Conservation (phyloP, 2,797 vertebrate species). For the Anguilla anguilla region DNA sequence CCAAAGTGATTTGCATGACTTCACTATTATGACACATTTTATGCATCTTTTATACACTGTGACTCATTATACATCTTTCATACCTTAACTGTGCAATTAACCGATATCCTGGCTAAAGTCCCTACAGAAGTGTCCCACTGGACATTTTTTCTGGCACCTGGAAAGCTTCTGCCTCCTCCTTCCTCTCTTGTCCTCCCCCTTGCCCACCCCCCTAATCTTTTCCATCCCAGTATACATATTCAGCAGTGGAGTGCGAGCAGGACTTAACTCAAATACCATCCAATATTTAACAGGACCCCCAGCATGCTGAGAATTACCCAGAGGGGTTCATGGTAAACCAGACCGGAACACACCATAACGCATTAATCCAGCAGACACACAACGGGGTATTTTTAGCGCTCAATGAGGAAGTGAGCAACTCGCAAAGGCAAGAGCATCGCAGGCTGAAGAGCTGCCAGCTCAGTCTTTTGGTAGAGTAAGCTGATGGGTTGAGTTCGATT, state of each 20-base stretch:
- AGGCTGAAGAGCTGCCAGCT: neutral
- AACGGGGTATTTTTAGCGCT: neutral
- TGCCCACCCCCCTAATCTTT: neutral
- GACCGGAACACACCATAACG: neutral
- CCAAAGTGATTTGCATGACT: neutral
- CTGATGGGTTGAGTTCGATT: neutral
- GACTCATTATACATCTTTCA: neutral
- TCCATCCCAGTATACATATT: neutral
- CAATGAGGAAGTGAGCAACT: neutral
- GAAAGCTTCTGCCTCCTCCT: neutral
- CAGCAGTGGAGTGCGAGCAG: neutral
- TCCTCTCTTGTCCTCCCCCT: neutral
- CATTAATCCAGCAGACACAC: neutral
- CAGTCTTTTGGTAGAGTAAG: neutral
- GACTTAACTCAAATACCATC: neutral
- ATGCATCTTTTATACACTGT: neutral
- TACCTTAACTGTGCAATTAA: neutral
- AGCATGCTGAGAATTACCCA: neutral
- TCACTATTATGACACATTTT: neutral
- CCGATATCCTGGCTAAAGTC: neutral
- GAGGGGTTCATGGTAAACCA: neutral
- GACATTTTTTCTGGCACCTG: neutral
- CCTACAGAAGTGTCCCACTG: neutral
- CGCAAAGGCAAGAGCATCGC: neutral
- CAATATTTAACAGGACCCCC: neutral